Evolutionary conservation across 2,888 invertebrate genomes (phyloP).

Genomic region (Chymomyza amoena): DNA sequence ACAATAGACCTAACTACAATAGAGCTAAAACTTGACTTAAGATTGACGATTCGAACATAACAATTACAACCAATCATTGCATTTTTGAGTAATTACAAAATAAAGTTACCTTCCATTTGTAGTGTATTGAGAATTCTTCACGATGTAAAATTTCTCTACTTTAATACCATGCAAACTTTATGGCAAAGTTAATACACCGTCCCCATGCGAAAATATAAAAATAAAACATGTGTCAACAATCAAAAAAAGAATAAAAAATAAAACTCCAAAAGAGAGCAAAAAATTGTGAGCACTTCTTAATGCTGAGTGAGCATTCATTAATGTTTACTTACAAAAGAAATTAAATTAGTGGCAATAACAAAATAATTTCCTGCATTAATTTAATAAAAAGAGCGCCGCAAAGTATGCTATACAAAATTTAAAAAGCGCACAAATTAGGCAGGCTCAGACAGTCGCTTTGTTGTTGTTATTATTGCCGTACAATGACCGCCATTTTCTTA

Average conservation of each 20-base stretch:
- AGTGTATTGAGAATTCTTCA: not conserved
- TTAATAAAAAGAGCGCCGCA: constrained; percentile 4
- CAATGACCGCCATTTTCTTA: constrained; percentile 26
- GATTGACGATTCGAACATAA: too few species aligned
- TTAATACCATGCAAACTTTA: not conserved
- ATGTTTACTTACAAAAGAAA: not conserved
- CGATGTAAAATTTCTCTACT: not conserved
- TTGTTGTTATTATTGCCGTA: not conserved
- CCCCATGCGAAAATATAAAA: not conserved
- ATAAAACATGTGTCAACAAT: not conserved
- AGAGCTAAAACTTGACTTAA: too few species aligned
- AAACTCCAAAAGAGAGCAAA: not conserved
- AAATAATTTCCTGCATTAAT: not conserved
- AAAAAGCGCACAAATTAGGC: not conserved
- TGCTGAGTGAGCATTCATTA: not conserved
- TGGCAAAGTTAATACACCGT: not conserved
- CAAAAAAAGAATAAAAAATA: not conserved
- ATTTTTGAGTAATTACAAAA: too few species aligned
- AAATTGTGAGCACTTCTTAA: not conserved
- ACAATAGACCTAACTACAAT: too few species aligned
- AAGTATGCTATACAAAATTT: constrained; percentile 25
- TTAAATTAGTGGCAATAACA: not conserved
- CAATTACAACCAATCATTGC: too few species aligned
- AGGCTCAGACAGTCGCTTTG: not conserved
- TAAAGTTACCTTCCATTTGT: too few species aligned